A percentile compares a stretch with the other conserved stretches of the same genome.
These are phyloP conservation scores for Sinocyclocheilus maitianheensis DNA, from an alignment of 2,113 vertebrate species.

Conservation along the genomic window DNA sequence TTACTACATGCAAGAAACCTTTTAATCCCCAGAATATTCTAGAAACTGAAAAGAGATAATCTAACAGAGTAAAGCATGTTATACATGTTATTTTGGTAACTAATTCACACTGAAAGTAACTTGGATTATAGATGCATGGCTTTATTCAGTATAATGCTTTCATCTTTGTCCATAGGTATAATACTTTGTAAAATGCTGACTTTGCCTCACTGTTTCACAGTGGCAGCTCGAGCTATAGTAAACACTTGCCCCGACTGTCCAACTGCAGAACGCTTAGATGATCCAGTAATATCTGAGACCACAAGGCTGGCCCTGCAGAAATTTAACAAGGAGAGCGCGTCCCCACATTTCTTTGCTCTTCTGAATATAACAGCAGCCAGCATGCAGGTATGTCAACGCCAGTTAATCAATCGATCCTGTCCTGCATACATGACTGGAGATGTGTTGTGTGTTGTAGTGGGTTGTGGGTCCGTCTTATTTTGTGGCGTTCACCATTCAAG, in stretches of 20 bases:
- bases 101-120: background rate
- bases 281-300: slow-evolving; percentile 45
- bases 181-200: background rate
- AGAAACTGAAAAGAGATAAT: background rate
- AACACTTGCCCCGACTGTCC: slow-evolving; percentile 55
- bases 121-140: background rate
- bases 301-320: slow-evolving; percentile 47
- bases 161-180: background rate
- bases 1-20: no score
- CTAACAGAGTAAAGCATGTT: background rate
- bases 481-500: slow-evolving; percentile 57
- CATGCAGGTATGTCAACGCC: slow-evolving; percentile 48
- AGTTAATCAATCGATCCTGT: background rate
- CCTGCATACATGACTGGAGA: background rate
- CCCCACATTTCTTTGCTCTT: slow-evolving; percentile 47
- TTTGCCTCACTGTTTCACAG: slow-evolving; percentile 30
- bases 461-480: slow-evolving; percentile 50
- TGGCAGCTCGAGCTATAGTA: slow-evolving; percentile 42
- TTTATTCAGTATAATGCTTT: background rate
- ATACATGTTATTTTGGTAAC: background rate
- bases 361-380: slow-evolving; percentile 51
- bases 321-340: slow-evolving; percentile 45
- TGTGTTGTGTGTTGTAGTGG: slow-evolving; percentile 43
- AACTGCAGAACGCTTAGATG: slow-evolving; percentile 32
- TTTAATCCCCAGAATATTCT: background rate